Evolutionary conservation across 2,888 invertebrate species (phyloP), one percentile per base, ranked within the genome.

Genomic region (Drosophila nigricruria): DNA sequence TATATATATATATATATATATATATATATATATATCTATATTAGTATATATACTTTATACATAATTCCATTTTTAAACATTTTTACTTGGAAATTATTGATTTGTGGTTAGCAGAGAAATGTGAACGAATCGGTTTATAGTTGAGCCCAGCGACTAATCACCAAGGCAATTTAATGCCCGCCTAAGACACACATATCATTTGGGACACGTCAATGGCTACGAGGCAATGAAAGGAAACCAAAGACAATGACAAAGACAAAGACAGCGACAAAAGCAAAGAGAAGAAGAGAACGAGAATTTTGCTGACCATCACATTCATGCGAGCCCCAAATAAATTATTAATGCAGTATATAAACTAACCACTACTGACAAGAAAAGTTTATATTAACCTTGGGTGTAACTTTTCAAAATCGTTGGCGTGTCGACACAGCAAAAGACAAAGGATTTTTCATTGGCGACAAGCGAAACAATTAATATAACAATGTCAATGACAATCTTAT

Each of bases 131-230:
- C 40, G 27, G 1, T 36, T 40, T 40, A 42, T 38, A 50, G 10
- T 18, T 16, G 14, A 5, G 4, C 8, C 34, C 20, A 20, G 45
- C 36, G 42, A 45, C 57, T 36, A 58, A 45, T 38, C 38, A 30
- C 25, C 12, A 40, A 50, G 27, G 30, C 64, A 70, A 64, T 60
- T 70, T 70, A 67, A 65, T 58, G 43, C 50, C 20, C 20, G 64
- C 40, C 62, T 60, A 59, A 61, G 52, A 43, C 30, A 38, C 63
- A 74, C 70, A 64, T 52, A 36, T 52, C 62, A 79, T 70, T 49
- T 60, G 45, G 49, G 67, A 71, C 75, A 77, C 77, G 77, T 77
- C 77, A 79, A 75, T 52, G 27, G 18, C 30, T 54, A 18, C 10
- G 45, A 1, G 20, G 12, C 32, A 59, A 18, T 23, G 30, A 10